Conservation (phyloP, 1,140 invertebrate genomes). For the Drosophila gunungcola region DNA sequence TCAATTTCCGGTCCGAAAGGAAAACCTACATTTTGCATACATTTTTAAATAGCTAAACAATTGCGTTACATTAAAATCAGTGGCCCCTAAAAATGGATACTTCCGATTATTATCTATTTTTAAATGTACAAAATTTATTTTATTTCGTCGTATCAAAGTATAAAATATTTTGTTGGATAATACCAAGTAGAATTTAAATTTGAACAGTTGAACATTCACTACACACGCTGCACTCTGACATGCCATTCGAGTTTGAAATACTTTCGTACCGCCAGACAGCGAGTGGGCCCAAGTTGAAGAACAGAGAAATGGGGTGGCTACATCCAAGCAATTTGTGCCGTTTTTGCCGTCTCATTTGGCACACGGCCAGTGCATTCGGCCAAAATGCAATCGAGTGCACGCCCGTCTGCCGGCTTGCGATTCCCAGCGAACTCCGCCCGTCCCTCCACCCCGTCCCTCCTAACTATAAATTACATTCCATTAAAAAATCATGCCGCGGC, state of each 20-base stretch:
- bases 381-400: slow-evolving; percentile 75
- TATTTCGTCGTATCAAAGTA: background rate
- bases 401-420: slow-evolving; percentile 35
- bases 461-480: slow-evolving; percentile 75
- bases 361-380: slow-evolving; percentile 63
- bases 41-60: background rate
- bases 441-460: background rate
- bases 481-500: slow-evolving; percentile 77
- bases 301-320: slow-evolving; percentile 1
- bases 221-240: slow-evolving; percentile 2
- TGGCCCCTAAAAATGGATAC: background rate
- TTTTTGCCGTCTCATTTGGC: slow-evolving; percentile 51
- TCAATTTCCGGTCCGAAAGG: slow-evolving; percentile 11
- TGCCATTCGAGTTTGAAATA: slow-evolving; percentile 23
- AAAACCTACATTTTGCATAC: background rate
- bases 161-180: too few relatives aligned
- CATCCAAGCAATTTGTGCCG: slow-evolving; percentile 52
- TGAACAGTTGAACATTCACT: background rate
- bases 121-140: background rate
- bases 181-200: too few relatives aligned
- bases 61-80: too few relatives aligned
- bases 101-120: background rate
- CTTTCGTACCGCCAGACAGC: slow-evolving; percentile 16
- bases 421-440: background rate
- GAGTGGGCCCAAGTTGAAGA: slow-evolving; percentile 24